These are phyloP conservation scores for Lepus oiostolus DNA, from an alignment of 2,797 vertebrate species.

Conservation along the genomic window DNA sequence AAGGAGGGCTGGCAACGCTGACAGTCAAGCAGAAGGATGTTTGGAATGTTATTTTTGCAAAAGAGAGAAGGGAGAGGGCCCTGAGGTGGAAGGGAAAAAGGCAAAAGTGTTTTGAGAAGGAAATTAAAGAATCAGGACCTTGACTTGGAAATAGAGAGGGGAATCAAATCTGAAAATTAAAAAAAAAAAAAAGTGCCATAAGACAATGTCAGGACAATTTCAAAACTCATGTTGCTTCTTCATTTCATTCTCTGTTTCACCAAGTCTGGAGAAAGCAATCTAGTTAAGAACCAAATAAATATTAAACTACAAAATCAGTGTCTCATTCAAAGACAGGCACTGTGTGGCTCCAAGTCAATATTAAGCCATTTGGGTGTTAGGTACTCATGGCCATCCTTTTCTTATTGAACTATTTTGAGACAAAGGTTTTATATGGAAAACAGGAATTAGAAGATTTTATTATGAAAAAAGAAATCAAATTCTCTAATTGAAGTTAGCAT, in stretches of 20 bases:
- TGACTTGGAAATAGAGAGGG: neutral
- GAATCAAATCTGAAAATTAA: neutral
- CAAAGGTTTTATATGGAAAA: neutral
- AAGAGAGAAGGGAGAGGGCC: neutral
- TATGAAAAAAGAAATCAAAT: neutral
- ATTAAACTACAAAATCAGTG: neutral
- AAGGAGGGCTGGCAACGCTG: neutral
- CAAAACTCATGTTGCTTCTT: neutral
- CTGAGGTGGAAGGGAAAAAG: neutral
- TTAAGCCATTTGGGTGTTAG: neutral
- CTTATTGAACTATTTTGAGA: neutral
- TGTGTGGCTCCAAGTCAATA: neutral
- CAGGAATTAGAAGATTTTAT: neutral
- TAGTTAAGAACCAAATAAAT: neutral
- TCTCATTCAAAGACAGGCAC: neutral
- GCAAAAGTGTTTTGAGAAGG: neutral
- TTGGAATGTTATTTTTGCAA: neutral
- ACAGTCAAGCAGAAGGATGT: neutral
- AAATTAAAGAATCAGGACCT: neutral
- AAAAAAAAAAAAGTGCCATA: neutral
- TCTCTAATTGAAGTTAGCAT: conserved; percentile 2
- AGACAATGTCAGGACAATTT: neutral
- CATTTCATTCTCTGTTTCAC: conserved; percentile 19
- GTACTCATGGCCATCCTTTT: neutral
- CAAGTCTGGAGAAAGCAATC: neutral